Percentiles rank a stretch among this genome's conserved stretches.
phyloP scores from a whole-genome alignment of 2,797 vertebrate species.

The Zenarchopterus dispar region DNA sequence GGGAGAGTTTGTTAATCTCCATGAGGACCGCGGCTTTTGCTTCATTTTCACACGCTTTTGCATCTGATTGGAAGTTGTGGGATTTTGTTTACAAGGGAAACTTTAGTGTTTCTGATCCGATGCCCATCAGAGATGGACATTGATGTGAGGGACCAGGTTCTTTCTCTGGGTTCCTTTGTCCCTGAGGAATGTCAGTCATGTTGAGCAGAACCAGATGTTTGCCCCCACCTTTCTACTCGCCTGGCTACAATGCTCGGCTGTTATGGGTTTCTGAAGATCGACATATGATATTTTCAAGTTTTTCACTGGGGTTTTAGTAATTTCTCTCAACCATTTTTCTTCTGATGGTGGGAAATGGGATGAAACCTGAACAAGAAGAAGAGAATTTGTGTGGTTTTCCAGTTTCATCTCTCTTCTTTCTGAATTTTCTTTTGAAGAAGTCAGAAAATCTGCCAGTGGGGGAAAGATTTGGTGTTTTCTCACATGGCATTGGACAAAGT shows the following conservation, averaged over 20 bases:
- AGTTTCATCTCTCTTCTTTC: not conserved
- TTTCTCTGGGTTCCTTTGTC: slow-evolving; percentile 17
- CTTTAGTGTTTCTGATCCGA: slow-evolving; percentile 25
- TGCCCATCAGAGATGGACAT: slow-evolving; percentile 1
- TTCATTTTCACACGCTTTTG: slow-evolving; percentile 22
- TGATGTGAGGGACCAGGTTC: slow-evolving; percentile 11
- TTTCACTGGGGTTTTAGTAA: not conserved
- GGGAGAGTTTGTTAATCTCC: too few relatives aligned
- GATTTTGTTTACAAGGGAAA: slow-evolving; percentile 32
- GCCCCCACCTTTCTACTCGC: slow-evolving; percentile 9
- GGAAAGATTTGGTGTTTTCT: too few relatives aligned
- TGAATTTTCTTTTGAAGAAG: not conserved
- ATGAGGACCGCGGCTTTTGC: not conserved
- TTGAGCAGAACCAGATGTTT: slow-evolving; percentile 59
- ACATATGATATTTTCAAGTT: not conserved
- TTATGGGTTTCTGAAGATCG: not conserved
- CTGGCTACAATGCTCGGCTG: not conserved
- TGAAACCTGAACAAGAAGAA: not conserved
- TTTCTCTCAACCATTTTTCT: slow-evolving; percentile 1
- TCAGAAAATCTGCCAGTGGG: not conserved
- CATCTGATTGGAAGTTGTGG: slow-evolving; percentile 20
- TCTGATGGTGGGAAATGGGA: not conserved
- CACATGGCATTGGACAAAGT: too few relatives aligned
- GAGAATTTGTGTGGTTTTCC: too few relatives aligned
- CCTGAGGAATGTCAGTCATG: slow-evolving; percentile 48